These are phyloP conservation scores for Lissonota sp. DNA, from an alignment of 2,888 invertebrate genomes.

Conservation along the genomic window DNA sequence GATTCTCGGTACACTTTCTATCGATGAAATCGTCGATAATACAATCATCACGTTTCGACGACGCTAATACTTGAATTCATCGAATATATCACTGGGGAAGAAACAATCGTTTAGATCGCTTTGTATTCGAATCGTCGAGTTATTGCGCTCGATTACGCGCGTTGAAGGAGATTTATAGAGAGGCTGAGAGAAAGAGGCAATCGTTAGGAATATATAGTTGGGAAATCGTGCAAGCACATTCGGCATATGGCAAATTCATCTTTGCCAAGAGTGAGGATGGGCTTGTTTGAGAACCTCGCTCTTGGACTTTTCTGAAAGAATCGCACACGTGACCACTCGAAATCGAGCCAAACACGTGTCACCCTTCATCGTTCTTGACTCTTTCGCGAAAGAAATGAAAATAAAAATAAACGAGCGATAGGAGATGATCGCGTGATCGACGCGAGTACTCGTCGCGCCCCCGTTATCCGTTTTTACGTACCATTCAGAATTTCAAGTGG, in stretches of 20 bases:
- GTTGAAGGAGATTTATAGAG: conserved; percentile 47
- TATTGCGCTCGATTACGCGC: conserved; percentile 55
- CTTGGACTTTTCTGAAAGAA: conserved; percentile 38
- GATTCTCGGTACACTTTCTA: conserved; percentile 42
- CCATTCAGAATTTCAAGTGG: conserved; percentile 73
- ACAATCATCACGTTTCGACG: conserved; percentile 39
- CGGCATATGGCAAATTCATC: conserved; percentile 35
- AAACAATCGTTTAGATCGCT: conserved; percentile 12
- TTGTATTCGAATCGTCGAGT: conserved; percentile 41
- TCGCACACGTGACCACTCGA: conserved; percentile 57
- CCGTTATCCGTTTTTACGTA: conserved; percentile 51
- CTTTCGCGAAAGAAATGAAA: conserved; percentile 28
- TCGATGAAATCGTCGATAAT: conserved; percentile 19
- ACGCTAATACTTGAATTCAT: background rate
- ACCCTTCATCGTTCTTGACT: conserved; percentile 48
- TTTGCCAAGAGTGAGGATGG: conserved; percentile 26
- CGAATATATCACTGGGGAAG: background rate
- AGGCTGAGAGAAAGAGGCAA: background rate
- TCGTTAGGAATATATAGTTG: background rate
- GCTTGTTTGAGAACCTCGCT: conserved; percentile 43
- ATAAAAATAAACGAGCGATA: background rate
- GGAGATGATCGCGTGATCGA: conserved; percentile 53
- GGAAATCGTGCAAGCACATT: conserved; percentile 19
- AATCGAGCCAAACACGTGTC: conserved; percentile 49
- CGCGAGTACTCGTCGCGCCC: conserved; percentile 31